Evolutionary conservation across 2,888 invertebrate genomes (phyloP), one percentile per base, ranked within the genome.

Genomic region (Sminthurinus aureus): DNA sequence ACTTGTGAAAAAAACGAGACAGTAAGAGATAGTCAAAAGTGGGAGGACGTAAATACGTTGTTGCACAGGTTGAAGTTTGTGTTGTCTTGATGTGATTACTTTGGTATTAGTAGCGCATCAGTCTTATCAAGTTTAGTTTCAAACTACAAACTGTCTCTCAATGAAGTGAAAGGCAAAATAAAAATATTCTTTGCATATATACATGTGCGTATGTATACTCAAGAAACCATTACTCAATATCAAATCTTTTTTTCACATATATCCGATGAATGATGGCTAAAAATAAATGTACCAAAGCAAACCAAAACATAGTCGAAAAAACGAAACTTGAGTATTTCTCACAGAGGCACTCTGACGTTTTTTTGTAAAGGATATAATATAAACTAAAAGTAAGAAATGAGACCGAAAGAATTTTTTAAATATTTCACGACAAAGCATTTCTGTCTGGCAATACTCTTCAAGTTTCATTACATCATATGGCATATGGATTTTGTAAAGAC

Each of bases 191-290:
- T 15, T 52, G 4, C 79, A n/a, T n/a, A n/a, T n/a, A n/a, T n/a
- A n/a, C n/a, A n/a, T n/a, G n/a, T n/a, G n/a, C n/a, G n/a, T n/a
- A n/a, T n/a, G n/a, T n/a, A n/a, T 38, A 52, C 79, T 11, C 66
- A 26, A 20, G 79, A 80, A 80, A 80, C 52, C 80, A 80, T 80
- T 80, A 80, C 80, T 80, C 80, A 80, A 71, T 73, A 80, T 80
- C 80, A 80, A 80, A 71, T 80, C 73, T 50, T 52, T n/a, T 69
- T 80, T 80, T 69, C 52, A 4, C 52, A 80, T 52, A 50, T 22
- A 80, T 22, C 52, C 73, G 78, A 78, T 78, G 78, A 78, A 78
- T 78, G 78, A 78, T 78, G 78, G 52, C 78, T 78, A 78, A 78
- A 78, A 78, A 78, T 78, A 78, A 78, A 78, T 78, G 78, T 24